phyloP scores from a whole-genome alignment of 1,140 invertebrate genomes.

The roundworm (Caenorhabditis elegans) region DNA sequence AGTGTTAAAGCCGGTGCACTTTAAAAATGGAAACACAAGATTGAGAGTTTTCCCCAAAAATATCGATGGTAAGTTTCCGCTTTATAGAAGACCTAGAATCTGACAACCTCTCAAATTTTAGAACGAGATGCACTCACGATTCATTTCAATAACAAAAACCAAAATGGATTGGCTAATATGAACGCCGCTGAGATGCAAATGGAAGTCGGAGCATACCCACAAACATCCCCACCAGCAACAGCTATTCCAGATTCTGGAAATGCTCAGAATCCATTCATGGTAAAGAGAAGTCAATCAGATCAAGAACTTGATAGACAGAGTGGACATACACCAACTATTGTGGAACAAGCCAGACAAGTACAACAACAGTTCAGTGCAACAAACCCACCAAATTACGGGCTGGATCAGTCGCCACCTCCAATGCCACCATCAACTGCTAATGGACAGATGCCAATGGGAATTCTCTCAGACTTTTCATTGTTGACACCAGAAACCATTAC shows the following conservation, averaged over 20 bases:
- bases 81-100: neutral
- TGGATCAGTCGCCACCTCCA: neutral
- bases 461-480: neutral
- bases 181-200: neutral
- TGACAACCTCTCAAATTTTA: neutral
- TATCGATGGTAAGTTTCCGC: constrained; percentile 57
- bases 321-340: neutral
- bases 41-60: constrained; percentile 65
- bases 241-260: constrained; percentile 11
- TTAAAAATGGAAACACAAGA: constrained; percentile 65
- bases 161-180: neutral
- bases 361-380: neutral
- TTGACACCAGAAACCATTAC: neutral
- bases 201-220: neutral
- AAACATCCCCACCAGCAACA: neutral
- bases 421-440: neutral
- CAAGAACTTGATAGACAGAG: neutral
- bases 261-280: neutral
- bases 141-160: neutral
- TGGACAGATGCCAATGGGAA: neutral
- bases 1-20: constrained; percentile 65
- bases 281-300: constrained; percentile 16
- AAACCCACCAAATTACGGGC: neutral
- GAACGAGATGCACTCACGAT: neutral
- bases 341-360: constrained; percentile 5